Evolutionary conservation across 1,140 invertebrate genomes (phyloP), one percentile per base, ranked within the genome.

Genomic region (Drosophila ananassae): DNA sequence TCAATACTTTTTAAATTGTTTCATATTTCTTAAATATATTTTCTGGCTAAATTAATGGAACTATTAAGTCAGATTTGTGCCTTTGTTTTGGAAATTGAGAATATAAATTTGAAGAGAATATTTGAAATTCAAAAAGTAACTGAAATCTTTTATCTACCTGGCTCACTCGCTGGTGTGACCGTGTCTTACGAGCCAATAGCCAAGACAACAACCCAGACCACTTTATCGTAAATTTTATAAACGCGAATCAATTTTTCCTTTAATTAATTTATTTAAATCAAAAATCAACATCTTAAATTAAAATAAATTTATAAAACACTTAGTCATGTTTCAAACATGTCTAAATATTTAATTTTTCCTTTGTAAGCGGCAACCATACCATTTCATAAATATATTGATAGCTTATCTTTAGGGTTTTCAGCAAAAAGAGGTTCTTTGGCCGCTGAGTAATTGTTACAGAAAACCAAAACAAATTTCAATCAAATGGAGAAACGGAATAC

Each of bases 401-500:
- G 17, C 80, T 85, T 84, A 84, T 84, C 80, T 63, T 74, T 73
- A 63, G 10, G 50, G 34, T 64, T 58, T 53, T 58, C 24, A 10
- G 32, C 39, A 28, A 53, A 21, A 57, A 57, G 54, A 17, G 25
- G 34, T 25, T 25, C 5, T 12, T 9, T 3, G 12, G 2, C 8
- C 1, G 50, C 44, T 75, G 61, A 75, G 25, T 67, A 75, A 67
- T 55, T 59, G 25, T 17, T 34, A 39, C 41, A 52, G 48, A 48
- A 53, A 50, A 58, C 12, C 12, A 34, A 25, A 24, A 3, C 22
- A 39, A 28, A 32, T 8, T 17, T 44, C 41, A 44, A 37, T 9
- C 22, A 54, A 53, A 89, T 89, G 83, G 79, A 87, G 21, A 77
- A 73, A 25, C 66, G 71, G 9, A 47, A 75, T 6, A 61, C 76